These are phyloP conservation scores for Sinopyrophorus schimmeli DNA, from an alignment of 2,888 invertebrate species.

Conservation along the genomic window DNA sequence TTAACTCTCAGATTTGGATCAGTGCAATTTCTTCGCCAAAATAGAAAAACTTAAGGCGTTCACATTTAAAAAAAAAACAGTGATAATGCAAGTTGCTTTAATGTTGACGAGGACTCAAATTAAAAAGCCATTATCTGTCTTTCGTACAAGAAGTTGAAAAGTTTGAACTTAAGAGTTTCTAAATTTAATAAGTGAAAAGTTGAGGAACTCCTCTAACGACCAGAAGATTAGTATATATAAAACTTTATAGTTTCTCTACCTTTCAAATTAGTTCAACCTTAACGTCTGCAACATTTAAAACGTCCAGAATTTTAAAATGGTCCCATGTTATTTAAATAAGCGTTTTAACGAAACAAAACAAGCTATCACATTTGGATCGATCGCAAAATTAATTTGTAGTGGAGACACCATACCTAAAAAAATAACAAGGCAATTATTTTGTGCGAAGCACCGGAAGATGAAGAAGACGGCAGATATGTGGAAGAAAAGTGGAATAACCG, in stretches of 20 bases:
- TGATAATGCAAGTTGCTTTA: conserved; percentile 17
- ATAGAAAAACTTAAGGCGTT: too few relatives aligned
- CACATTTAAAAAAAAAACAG: too few relatives aligned
- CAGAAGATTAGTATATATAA: conserved; percentile 1
- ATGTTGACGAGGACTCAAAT: conserved; percentile 16
- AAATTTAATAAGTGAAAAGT: conserved; percentile 23
- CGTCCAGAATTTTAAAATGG: too few relatives aligned
- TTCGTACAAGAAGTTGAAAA: conserved; percentile 8
- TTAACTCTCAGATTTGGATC: too few relatives aligned
- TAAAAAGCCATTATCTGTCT: conserved; percentile 26
- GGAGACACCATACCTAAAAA: not conserved
- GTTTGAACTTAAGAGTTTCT: conserved; percentile 7
- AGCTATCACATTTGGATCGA: too few relatives aligned
- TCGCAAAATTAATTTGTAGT: not conserved
- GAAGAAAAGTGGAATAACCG: not conserved
- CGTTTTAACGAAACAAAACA: not conserved
- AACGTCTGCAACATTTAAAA: too few relatives aligned
- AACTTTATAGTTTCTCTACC: not conserved
- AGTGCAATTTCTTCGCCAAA: too few relatives aligned
- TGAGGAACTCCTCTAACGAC: conserved; percentile 9
- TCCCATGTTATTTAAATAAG: not conserved
- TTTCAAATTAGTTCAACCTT: not conserved
- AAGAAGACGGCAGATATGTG: not conserved
- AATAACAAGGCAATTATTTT: not conserved
- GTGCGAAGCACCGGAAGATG: too few relatives aligned